Base-by-base conservation (phyloP, 2,888 invertebrate genomes). In the Phortica magna region DNA sequence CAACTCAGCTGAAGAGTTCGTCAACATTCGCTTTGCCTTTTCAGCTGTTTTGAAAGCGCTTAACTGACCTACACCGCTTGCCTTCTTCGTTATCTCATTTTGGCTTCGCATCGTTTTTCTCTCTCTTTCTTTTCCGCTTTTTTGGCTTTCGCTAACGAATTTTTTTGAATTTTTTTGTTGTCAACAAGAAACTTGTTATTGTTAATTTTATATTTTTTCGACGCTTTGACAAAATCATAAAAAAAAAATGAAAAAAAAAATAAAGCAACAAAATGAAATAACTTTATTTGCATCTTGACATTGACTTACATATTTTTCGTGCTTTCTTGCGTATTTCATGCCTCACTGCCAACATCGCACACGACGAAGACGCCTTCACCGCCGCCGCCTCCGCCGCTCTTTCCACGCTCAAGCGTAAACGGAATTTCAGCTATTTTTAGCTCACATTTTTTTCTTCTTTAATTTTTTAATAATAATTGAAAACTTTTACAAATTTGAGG, bases 261-360 rank as follows among this genome's bases (percentile, higher is more conserved):
- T 1, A 4, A 59, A 17, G 17, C 0, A 0, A 61, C 17, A 61
- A 61, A 61, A 10, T 17, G 10, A 61, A 19, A 72, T 12, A 19
- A 74, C 19, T 78, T 81, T 78, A 77, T 78, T 42, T 53, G n/a
- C 77, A 12, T 48, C 78, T 80, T 84, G 84, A 83, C 84, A 84
- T 84, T 84, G 84, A 83, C 84, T 84, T 81, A 81, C 78, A 83
- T 83, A 81, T 79, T 76, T 75, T 75, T 55, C 72, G 43, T 71
- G 73, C 73, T 78, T 78, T 76, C 76, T 75, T 76, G 42, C 22
- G 12, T 77, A 64, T 75, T 57, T 73, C 55, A 74, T 48, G 48
- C 48, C 10, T 14, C 48, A 14, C 48, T 48, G 61, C 61, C 31
- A 31, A 31, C 22, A 4, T 5, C 4, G 19, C 61, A 31, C 1